phyloP scores from a whole-genome alignment of 2,797 vertebrate species.

The Macroramphosus scolopax region DNA sequence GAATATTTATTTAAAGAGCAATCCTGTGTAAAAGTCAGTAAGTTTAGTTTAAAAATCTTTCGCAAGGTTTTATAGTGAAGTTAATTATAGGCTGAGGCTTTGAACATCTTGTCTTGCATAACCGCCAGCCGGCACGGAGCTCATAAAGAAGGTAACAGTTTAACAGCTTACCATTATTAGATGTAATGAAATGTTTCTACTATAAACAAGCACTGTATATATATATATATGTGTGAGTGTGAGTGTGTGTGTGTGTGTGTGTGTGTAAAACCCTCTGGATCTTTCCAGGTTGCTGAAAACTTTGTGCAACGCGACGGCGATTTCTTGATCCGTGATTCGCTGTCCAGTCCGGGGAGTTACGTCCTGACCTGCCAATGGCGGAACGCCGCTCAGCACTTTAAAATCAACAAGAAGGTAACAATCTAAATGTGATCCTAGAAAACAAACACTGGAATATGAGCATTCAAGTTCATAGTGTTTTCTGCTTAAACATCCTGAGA shows the following conservation, averaged over 20 bases:
- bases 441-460: too few relatives aligned
- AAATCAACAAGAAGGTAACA: constrained; percentile 85
- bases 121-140: constrained; percentile 3
- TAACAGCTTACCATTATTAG: constrained; percentile 22
- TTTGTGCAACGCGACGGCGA: constrained; percentile 92
- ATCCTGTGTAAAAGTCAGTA: too few relatives aligned
- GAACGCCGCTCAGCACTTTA: constrained; percentile 93
- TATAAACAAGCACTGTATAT: constrained; percentile 36
- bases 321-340: constrained; percentile 92
- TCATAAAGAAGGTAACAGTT: constrained; percentile 15
- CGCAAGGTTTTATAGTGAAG: too few relatives aligned
- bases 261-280: constrained; percentile 1
- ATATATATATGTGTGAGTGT: constrained; percentile 4
- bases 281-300: constrained; percentile 86
- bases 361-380: constrained; percentile 98
- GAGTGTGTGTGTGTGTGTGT: constrained; percentile 17
- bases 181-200: constrained; percentile 52
- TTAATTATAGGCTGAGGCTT: background rate
- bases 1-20: too few relatives aligned
- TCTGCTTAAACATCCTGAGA: too few relatives aligned
- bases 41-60: too few relatives aligned
- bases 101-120: constrained; percentile 11
- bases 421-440: too few relatives aligned
- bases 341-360: constrained; percentile 92
- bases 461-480: too few relatives aligned